Evolutionary conservation across 2,888 invertebrate genomes (phyloP).

Genomic region (Lamellibrachia satsuma): DNA sequence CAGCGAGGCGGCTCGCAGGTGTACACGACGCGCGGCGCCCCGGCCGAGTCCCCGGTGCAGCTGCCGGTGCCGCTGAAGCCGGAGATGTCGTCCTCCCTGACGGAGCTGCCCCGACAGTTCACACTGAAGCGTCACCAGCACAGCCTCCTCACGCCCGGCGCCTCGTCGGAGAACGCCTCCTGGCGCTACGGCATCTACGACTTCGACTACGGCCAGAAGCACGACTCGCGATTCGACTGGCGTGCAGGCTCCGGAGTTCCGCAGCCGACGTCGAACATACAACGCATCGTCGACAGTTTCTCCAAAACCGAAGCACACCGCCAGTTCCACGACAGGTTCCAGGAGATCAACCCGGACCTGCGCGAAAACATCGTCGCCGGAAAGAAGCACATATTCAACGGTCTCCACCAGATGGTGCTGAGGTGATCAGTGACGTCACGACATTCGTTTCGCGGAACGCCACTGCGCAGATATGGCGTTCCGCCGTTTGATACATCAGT

Average conservation of each 20-base stretch:
- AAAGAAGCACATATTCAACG: constrained; percentile 22
- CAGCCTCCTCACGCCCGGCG: not conserved
- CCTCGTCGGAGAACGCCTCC: not conserved
- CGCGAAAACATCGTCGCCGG: constrained; percentile 49
- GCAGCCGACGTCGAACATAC: constrained; percentile 55
- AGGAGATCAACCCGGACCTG: constrained; percentile 58
- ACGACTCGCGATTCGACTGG: constrained; percentile 56
- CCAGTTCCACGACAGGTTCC: constrained; percentile 55
- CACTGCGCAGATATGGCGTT: not conserved
- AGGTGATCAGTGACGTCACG: not conserved
- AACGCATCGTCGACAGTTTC: constrained; percentile 58
- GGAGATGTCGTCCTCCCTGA: not conserved
- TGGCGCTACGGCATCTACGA: not conserved
- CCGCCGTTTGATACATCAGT: not conserved
- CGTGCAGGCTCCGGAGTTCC: constrained; percentile 52
- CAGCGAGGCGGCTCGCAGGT: constrained; percentile 36
- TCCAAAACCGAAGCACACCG: constrained; percentile 51
- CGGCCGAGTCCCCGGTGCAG: constrained; percentile 43
- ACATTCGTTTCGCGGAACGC: not conserved
- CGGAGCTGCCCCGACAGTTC: not conserved
- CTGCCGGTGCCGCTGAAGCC: constrained; percentile 34
- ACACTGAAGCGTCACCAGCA: not conserved
- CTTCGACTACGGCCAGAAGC: constrained; percentile 34
- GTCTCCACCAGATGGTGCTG: not conserved
- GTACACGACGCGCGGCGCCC: constrained; percentile 54